Conservation (phyloP, 2,113 vertebrate genomes). For the Lethenteron reissneri region DNA sequence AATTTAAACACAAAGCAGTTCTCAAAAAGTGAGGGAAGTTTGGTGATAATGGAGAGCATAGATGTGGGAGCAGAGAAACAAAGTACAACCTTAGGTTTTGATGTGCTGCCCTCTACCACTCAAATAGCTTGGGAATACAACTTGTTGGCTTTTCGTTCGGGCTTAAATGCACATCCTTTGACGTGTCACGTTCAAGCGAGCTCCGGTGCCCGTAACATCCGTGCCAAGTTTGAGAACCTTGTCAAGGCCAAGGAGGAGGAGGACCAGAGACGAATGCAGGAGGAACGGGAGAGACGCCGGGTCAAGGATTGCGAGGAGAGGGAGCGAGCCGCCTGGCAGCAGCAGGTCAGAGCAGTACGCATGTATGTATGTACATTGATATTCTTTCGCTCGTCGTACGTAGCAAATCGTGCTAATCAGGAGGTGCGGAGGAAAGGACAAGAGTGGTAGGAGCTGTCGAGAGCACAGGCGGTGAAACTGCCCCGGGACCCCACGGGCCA, state of each 20-base stretch:
- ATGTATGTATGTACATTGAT: background rate
- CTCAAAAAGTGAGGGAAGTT: too few relatives aligned
- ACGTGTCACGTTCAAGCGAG: conserved; percentile 18
- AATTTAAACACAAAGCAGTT: too few relatives aligned
- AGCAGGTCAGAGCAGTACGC: background rate
- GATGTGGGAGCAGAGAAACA: too few relatives aligned
- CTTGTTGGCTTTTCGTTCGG: too few relatives aligned
- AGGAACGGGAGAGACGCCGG: conserved; percentile 27
- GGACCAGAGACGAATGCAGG: conserved; percentile 31
- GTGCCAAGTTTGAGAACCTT: conserved; percentile 57
- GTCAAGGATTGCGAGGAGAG: conserved; percentile 29
- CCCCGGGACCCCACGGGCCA: background rate
- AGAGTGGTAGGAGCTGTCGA: background rate
- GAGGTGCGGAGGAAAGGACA: too few relatives aligned
- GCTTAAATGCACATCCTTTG: too few relatives aligned
- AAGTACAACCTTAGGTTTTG: background rate
- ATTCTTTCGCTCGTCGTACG: background rate
- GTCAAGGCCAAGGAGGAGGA: conserved; percentile 39
- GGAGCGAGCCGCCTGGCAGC: conserved; percentile 19
- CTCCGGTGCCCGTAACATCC: conserved; percentile 40
- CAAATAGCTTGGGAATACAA: background rate
- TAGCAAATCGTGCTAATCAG: too few relatives aligned
- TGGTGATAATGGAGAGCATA: too few relatives aligned
- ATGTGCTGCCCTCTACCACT: background rate
- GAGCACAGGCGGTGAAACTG: background rate